Evolutionary conservation across 23 tunicate species (phyloP), one percentile per base, ranked within the genome.

Genomic region (Halocynthia roretzi): DNA sequence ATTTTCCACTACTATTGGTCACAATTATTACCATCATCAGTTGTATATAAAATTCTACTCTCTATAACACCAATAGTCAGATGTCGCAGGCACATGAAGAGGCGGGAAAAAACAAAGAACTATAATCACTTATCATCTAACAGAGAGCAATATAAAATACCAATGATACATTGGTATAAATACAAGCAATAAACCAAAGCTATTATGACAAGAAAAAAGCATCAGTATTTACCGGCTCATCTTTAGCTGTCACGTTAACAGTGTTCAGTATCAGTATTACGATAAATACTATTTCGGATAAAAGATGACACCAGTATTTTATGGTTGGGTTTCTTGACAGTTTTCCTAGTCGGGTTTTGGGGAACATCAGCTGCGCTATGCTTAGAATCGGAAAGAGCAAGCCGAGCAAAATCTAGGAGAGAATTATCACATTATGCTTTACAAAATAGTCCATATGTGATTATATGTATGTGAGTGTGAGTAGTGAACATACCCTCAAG

Each of bases 281-380:
- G 11, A 92, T 84, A 52, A 92, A 92, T 1, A 83, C 82, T 20
- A 82, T 48, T 79, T 92, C 98, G 0, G 98, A 92, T n/a, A 86
- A 66, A 10, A 92, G 64, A 84, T 87, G 86, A 61, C 98, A 92
- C 87, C 89, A 85, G 55, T 86, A 92, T 71, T 92, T 92, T 6
- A 92, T 83, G 6, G 98, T 92, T 1, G 98, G 98, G 76, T 92
- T 92, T n/a, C 52, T 5, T 92, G 86, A 82, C n/a, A 92, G 75
- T n/a, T 79, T 23, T 7, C 98, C 98, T 6, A 82, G 58, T 51
- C 80, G 48, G 4, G 87, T 72, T 18, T 86, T 68, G 11, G 98
- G 98, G 49, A 87, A 85, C 6, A 86, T 60, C 14, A 92, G 75
- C 53, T 77, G 82, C 10, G 83, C 90, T 51, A 92, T 79, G 69